Conservation (phyloP, 2,888 invertebrate genomes). For the Stomorhina lunata region DNA sequence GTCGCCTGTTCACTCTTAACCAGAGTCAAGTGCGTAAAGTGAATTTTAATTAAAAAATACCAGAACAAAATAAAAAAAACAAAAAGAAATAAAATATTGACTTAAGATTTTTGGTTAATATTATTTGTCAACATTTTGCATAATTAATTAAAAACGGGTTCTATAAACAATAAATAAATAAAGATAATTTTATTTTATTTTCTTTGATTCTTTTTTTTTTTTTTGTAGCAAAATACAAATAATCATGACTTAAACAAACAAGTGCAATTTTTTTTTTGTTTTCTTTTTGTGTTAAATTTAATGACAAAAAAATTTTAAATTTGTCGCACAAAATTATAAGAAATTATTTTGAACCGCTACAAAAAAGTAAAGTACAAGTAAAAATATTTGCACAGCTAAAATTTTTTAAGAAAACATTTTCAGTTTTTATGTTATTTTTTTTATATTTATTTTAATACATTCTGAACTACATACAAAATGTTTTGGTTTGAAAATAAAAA, state of each 20-base stretch:
- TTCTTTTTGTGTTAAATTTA: not conserved
- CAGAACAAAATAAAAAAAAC: too few species aligned
- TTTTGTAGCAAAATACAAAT: conserved; percentile 29
- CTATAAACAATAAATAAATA: conserved; percentile 15
- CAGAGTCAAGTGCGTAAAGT: conserved; percentile 38
- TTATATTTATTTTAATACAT: not conserved
- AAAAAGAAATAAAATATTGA: too few species aligned
- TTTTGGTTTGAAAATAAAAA: too few species aligned
- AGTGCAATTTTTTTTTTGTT: conserved; percentile 35
- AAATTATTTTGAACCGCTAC: not conserved
- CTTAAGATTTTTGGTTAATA: conserved; percentile 35
- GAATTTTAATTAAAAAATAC: conserved; percentile 54
- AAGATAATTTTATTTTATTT: conserved; percentile 13
- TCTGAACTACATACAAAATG: conserved; percentile 27
- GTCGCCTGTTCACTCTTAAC: too few species aligned
- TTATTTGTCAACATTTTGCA: conserved; percentile 7
- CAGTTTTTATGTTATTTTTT: conserved; percentile 20
- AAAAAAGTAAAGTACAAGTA: conserved; percentile 1
- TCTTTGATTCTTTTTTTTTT: conserved; percentile 5
- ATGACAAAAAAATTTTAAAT: conserved; percentile 1
- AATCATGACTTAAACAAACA: conserved; percentile 49
- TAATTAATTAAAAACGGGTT: conserved; percentile 53
- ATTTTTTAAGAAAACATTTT: conserved; percentile 31
- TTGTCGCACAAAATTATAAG: conserved; percentile 1
- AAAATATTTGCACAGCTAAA: conserved; percentile 24